Base-by-base conservation (phyloP, 2,888 invertebrate genomes). In the Polyommatus icarus region DNA sequence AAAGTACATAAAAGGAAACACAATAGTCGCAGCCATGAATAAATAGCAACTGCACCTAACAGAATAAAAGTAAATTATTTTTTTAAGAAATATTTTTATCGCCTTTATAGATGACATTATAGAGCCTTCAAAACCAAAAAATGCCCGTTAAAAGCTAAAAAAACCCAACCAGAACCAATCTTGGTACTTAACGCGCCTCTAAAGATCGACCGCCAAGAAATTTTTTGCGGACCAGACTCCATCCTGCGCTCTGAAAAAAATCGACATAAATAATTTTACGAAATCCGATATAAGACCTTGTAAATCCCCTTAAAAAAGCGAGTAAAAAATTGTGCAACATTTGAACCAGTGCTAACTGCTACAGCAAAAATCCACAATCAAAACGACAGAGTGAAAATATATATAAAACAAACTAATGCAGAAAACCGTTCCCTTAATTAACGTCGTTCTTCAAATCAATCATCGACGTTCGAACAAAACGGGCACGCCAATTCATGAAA, bases 171-270 rank as follows among this genome's bases (percentile, higher is more conserved):
- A 54, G 8, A 75, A 50, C 50, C 75, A 75, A 54, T 20, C 0
- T 54, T 50, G 46, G 46, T 73, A 75, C 75, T 75, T 50, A 75
- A 75, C 75, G 72, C 75, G 46, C 73, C 73, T 75, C 24, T n/a
- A 75, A 54, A 1, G 54, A 29, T 50, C 75, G 75, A 75, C 75
- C 73, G n/a, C 73, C 12, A 15, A 73, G 75, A 50, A 75, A 75
- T 75, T 75, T 75, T 75, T 75, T 75, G 20, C 75, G 75, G 29
- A 75, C 75, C 24, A 75, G 54, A 75, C 75, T 75, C 75, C 75
- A 75, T 46, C 75, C 75, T 3, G 75, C 75, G 29, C 75, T 75
- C 75, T 75, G 75, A 75, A 75, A 75, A 75, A 29, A 75, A 40
- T 29, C 2, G n/a, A 32, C 40, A 59, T 76, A n/a, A 76, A 4